phyloP scores from a whole-genome alignment of 2,113 vertebrate species.

The Ochotona curzoniae region DNA sequence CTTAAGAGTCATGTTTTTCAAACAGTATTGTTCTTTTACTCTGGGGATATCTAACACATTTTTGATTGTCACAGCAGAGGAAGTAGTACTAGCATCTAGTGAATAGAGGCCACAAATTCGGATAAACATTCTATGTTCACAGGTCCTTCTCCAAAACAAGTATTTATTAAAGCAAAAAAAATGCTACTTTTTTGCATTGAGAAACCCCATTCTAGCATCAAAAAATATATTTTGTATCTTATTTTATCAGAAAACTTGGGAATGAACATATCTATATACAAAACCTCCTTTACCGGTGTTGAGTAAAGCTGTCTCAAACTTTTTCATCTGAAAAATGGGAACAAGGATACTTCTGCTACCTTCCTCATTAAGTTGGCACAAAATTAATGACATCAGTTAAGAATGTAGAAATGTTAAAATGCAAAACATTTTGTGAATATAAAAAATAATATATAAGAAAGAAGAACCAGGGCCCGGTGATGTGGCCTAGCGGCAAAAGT shows the following conservation, averaged over 20 bases:
- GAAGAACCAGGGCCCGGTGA: no score
- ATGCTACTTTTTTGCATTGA: not conserved
- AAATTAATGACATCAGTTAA: not conserved
- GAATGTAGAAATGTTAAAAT: not conserved
- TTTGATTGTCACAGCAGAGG: not conserved
- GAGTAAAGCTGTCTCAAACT: not conserved
- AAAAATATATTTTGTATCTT: not conserved
- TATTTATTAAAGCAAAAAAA: not conserved
- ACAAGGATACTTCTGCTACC: not conserved
- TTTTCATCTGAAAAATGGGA: not conserved
- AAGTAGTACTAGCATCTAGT: not conserved
- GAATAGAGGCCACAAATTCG: not conserved
- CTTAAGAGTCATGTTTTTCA: not conserved
- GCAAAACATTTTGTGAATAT: not conserved
- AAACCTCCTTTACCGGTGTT: not conserved
- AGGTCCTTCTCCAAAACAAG: not conserved
- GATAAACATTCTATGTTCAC: not conserved
- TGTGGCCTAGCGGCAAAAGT: no score
- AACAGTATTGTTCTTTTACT: not conserved
- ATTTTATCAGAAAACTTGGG: not conserved
- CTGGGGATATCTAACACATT: not conserved
- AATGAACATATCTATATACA: not conserved
- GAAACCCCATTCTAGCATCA: not conserved
- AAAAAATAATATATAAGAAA: not conserved
- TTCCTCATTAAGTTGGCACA: not conserved